Evolutionary conservation across 2,113 vertebrate genomes (phyloP), one percentile per base, ranked within the genome.

Genomic region (Gadus macrocephalus): DNA sequence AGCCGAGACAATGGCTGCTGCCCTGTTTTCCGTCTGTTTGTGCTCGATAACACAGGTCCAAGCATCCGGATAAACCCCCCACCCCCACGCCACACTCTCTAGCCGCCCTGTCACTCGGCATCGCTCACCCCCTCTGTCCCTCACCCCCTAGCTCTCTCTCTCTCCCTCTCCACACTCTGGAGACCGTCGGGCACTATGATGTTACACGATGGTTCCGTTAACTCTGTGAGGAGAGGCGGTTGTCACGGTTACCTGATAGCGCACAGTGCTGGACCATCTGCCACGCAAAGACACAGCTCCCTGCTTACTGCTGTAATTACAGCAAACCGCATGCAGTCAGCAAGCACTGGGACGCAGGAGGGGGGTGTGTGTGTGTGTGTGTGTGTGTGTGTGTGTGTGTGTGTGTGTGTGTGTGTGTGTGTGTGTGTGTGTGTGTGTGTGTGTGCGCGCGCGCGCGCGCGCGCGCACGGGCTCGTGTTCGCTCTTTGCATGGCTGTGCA

Each of bases 221-320:
- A 78, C 85, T 75, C 81, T 19, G 38, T 75, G 72, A 71, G 80
- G 79, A 84, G 88, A 89, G 87, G 85, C 68, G 85, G 91, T 89
- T 89, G 90, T 90, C 89, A 90, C 82, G 85, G 80, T 94, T 95
- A 96, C 94, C 94, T 95, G 94, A 91, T 92, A 91, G 15, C 88
- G 89, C 90, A 93, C 93, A 78, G 92, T 90, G 80, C 90, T 87
- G 79, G 92, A 92, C 94, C 94, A 95, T 94, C 95, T 94, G 94
- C 92, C 92, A 78, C 87, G 93, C 79, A 92, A 92, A 91, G 84
- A 86, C 81, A 85, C 81, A 86, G 86, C 87, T 86, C 81, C 90
- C 88, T 71, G 89, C 87, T 91, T 92, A 89, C 74, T 91, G 93
- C 91, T 93, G 88, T 81, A 92, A 93, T 93, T 88, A 72, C 81